Percentiles rank a stretch among this genome's conserved stretches.
phyloP scores from a whole-genome alignment of 1,140 invertebrate species.

The Luehdorfia chinensis region DNA sequence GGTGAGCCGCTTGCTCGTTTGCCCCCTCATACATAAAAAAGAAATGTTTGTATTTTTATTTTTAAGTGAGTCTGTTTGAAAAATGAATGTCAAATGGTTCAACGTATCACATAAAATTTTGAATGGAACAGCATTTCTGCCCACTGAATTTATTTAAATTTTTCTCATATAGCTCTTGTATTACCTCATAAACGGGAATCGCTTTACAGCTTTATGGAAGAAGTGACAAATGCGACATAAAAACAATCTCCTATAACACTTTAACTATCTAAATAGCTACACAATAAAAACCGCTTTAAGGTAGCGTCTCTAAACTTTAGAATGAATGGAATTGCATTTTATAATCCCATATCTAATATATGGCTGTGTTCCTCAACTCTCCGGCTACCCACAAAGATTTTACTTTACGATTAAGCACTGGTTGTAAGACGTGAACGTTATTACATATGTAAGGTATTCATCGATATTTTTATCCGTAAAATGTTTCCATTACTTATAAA shows the following conservation, averaged over 20 bases:
- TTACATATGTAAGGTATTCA: too few relatives aligned
- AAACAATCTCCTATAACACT: constrained; percentile 35
- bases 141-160: too few relatives aligned
- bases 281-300: constrained; percentile 31
- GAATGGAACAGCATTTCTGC: too few relatives aligned
- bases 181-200: constrained; percentile 25
- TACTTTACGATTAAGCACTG: constrained; percentile 35
- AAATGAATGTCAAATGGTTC: too few relatives aligned
- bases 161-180: too few relatives aligned
- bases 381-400: constrained; percentile 42
- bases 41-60: too few relatives aligned
- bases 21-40: too few relatives aligned
- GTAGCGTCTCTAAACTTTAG: constrained; percentile 23
- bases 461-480: too few relatives aligned
- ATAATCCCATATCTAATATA: constrained; percentile 46
- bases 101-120: too few relatives aligned
- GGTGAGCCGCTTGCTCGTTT: too few relatives aligned
- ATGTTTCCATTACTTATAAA: too few relatives aligned
- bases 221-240: constrained; percentile 36
- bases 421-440: background rate
- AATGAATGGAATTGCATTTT: constrained; percentile 35
- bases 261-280: constrained; percentile 35
- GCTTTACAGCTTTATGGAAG: constrained; percentile 33
- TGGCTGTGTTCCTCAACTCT: constrained; percentile 33
- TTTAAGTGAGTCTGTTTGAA: too few relatives aligned